Base-by-base conservation (phyloP, 2,797 vertebrate genomes). In the Enteromius anoplus region DNA sequence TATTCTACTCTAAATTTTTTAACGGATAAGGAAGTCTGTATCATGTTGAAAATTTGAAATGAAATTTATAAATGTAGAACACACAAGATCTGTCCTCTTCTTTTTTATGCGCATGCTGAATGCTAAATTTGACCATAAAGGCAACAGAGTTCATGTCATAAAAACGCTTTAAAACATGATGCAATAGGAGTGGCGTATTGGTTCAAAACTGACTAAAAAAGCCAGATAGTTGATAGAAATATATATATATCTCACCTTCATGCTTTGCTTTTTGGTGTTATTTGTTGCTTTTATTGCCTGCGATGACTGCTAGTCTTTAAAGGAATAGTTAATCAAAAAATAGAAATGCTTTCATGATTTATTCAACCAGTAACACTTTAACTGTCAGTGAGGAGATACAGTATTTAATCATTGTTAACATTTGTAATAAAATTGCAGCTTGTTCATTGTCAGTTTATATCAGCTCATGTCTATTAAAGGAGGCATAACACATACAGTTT, bases 1-100 rank as follows among this genome's bases (percentile, higher is more conserved):
- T 26, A 64, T 32, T 64, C 23, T 29, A 14, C 3, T 47, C 23
- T 77, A 64, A 32, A 62, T 64, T 64, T 77, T 77, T 77, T 32
- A 64, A 42, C 8, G 10, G 32, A 62, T 9, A 15, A 47, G 23
- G 58, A 77, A 77, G 58, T 77, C 40, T 29, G 19, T 77, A 21
- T 75, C 32, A 55, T 58, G 51, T 40, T 40, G 53, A 34, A 19
- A 23, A 26, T 75, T 17, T 40, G 51, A 55, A 55, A 55, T n/a
- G 0, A 51, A 53, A 53, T 55, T 4, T 34, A 75, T 47, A 72
- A 51, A 72, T 29, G 8, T 19, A 71, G 15, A 51, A n/a, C 19
- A 37, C 19, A n/a, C 29, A 73, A 73, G 19, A 49, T 53, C 53
- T 34, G 29, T 32, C 26, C 26, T 26, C 21, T 55, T 73, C 19